Base-by-base conservation (phyloP, 1,140 invertebrate genomes). In the Drosophila erecta region DNA sequence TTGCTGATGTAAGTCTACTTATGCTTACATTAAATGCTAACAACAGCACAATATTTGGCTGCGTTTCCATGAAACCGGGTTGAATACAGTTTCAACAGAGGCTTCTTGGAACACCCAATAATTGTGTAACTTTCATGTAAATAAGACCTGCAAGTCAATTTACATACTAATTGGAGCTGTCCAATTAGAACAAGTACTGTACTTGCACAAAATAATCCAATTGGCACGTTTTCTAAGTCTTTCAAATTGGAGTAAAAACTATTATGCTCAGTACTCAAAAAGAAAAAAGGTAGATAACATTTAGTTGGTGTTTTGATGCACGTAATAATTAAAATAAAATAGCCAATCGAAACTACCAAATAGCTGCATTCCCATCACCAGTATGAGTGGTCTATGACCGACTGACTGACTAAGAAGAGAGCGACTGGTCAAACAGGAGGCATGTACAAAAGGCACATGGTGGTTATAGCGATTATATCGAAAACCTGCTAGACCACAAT, bases 391-490 rank as follows among this genome's bases (percentile, higher is more conserved):
- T 38, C 44, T 67, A 65, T 70, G 67, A 70, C 67, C 65, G 51
- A 71, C 35, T 71, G 65, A 70, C 62, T 70, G 66, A 70, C 67
- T 70, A 17, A 30, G 44, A 10, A 51, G 37, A 49, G 44, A 20
- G 22, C 11, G 38, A 71, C 65, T 71, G 51, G 67, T 71, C 67
- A 71, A 71, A 51, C 67, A 71, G 67, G 67, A 70, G 67, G 67
- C 65, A 70, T 70, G 53, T 47, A 38, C 67, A 35, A 35, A 47
- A 57, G 51, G 65, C 67, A 71, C 67, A 71, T 71, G 67, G 67
- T 71, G 67, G 67, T 71, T 71, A 71, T 70, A 35, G 51, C 60
- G 12, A 67, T 65, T 71, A 57, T 56, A 47, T 57, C 20, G 49
- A 70, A 70, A 70, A 70, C 67, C 67, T 70, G 66, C 64, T 70